These are phyloP conservation scores for Centropyge bicolor DNA, from an alignment of 2,797 vertebrate genomes.

Conservation along the genomic window DNA sequence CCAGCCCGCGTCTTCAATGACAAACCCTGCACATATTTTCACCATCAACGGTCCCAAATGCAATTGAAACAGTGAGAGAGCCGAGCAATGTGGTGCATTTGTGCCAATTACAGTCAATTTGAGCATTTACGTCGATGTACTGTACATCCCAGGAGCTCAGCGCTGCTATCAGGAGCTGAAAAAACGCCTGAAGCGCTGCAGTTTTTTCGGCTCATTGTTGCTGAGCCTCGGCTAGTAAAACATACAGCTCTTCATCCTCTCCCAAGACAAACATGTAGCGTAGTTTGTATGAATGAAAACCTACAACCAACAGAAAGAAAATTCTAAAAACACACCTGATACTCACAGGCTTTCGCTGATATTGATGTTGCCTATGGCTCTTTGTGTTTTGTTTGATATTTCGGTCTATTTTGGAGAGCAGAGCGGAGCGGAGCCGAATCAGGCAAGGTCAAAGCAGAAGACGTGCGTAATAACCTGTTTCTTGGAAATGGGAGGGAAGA, in stretches of 20 bases:
- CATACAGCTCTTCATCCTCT: background rate
- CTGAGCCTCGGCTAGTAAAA: background rate
- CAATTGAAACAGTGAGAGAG: background rate
- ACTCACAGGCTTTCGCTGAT: constrained; percentile 4
- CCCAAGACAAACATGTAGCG: background rate
- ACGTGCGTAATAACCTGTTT: background rate
- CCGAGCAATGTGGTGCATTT: background rate
- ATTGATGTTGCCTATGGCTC: background rate
- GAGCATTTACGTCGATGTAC: background rate
- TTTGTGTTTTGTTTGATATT: background rate
- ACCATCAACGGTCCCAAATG: background rate
- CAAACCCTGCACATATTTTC: background rate
- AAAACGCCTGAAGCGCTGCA: background rate
- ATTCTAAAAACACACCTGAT: background rate
- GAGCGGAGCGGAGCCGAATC: background rate
- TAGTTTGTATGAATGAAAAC: background rate
- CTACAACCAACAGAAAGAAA: background rate
- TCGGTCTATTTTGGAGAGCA: background rate
- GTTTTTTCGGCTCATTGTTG: background rate
- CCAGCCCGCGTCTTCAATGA: constrained; percentile 58
- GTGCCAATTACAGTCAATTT: background rate
- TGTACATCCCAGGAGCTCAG: background rate
- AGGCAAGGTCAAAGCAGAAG: background rate
- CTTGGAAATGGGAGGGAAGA: background rate
- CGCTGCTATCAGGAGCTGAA: background rate